Conservation (phyloP, 2,797 vertebrate species). For the Lepidocolaptes lacrymiger region DNA sequence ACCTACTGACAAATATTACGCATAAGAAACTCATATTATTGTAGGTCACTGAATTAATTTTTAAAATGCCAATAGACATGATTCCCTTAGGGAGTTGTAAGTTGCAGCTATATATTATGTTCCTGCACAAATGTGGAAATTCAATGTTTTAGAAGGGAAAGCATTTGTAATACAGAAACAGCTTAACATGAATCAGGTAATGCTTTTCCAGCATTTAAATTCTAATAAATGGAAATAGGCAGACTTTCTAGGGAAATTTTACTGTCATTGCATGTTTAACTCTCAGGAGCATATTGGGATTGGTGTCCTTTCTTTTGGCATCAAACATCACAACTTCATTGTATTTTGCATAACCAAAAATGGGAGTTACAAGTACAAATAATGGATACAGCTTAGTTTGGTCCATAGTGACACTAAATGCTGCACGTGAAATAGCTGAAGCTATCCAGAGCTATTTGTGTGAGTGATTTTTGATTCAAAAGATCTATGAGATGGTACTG, state of each 20-base stretch:
- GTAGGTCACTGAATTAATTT: constrained; percentile 97
- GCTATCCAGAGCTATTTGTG: neutral
- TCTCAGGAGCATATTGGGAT: neutral
- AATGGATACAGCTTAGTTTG: neutral
- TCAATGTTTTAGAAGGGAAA: constrained; percentile 72
- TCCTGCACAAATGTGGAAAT: constrained; percentile 81
- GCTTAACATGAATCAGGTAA: constrained; percentile 32
- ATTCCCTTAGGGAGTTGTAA: constrained; percentile 83
- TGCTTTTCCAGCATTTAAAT: constrained; percentile 40
- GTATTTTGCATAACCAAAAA: constrained; percentile 29
- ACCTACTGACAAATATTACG: constrained; percentile 78
- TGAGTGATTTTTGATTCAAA: constrained; percentile 33
- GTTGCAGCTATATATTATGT: constrained; percentile 81
- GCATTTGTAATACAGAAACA: constrained; percentile 44
- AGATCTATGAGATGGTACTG: neutral
- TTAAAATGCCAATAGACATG: constrained; percentile 87
- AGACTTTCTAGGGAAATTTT: neutral
- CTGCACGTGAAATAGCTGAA: neutral
- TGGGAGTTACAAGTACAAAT: neutral
- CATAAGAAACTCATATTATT: constrained; percentile 88
- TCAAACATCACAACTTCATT: neutral
- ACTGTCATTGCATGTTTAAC: neutral
- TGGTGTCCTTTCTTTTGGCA: neutral
- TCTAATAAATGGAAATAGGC: constrained; percentile 38
- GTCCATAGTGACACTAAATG: neutral